A percentile compares a stretch with the other conserved stretches of the same genome.
Conservation (phyloP, 2,888 invertebrate genomes). For the Cacoxenus indagator region DNA sequence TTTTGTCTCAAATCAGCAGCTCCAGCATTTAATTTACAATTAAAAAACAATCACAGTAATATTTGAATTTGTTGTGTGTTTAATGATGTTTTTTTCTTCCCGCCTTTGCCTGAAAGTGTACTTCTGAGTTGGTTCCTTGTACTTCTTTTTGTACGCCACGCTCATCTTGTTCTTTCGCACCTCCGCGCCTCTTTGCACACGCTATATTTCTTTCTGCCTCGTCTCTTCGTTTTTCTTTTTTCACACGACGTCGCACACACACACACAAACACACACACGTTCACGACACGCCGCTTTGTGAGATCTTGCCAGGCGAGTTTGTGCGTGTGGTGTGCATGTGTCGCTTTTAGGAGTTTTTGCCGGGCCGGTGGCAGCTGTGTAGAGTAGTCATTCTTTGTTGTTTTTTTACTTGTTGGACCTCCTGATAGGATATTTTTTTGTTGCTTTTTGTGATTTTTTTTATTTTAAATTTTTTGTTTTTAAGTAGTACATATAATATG, state of each 20-base stretch:
- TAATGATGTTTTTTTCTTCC: conserved; percentile 52
- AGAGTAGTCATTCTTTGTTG: conserved; percentile 41
- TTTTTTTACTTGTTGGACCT: conserved; percentile 51
- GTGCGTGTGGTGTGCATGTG: too few relatives aligned
- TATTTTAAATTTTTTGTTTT: conserved; percentile 36
- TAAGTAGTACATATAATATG: conserved; percentile 40
- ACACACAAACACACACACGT: too few relatives aligned
- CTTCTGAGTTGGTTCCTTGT: conserved; percentile 41
- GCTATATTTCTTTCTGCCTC: conserved; percentile 33
- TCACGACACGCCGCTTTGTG: conserved; percentile 51
- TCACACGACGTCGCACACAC: conserved; percentile 32
- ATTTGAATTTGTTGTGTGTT: too few relatives aligned
- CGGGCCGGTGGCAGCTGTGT: conserved; percentile 53
- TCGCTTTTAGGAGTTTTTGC: conserved; percentile 34
- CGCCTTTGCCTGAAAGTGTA: conserved; percentile 52
- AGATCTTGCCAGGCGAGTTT: conserved; percentile 52
- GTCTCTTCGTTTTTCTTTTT: conserved; percentile 39
- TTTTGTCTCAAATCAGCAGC: conserved; percentile 70
- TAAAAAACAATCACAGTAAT: conserved; percentile 71
- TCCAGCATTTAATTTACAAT: conserved; percentile 71
- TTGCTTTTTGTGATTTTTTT: conserved; percentile 31
- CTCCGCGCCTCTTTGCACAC: too few relatives aligned
- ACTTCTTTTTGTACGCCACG: conserved; percentile 29
- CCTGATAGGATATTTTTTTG: conserved; percentile 53
- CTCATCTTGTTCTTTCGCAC: too few relatives aligned